Percentiles rank a stretch among this genome's conserved stretches.
Conservation (phyloP, 2,797 vertebrate species). For the Coracias cyanogaster region DNA sequence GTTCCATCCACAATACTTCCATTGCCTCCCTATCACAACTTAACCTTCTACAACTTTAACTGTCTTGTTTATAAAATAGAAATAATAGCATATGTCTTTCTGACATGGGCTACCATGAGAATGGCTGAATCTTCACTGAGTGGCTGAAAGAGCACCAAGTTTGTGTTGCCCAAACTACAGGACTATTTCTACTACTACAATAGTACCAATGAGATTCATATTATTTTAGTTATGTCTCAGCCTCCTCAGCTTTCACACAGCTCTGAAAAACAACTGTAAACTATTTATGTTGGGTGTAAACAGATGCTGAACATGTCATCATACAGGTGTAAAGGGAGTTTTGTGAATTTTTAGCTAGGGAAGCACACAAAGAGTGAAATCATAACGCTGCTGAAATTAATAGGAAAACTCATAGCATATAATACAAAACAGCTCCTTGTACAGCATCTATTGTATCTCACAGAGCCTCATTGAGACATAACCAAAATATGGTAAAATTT, state of each 20-base stretch:
- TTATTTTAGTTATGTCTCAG: not conserved
- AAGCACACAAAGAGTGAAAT: not conserved
- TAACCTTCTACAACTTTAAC: not conserved
- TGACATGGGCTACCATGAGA: not conserved
- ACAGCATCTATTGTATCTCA: not conserved
- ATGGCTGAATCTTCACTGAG: not conserved
- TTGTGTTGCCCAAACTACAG: not conserved
- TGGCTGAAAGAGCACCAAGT: not conserved
- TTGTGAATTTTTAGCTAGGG: not conserved
- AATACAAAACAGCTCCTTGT: not conserved
- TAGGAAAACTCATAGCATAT: not conserved
- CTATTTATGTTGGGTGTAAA: not conserved
- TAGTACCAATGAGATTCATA: not conserved
- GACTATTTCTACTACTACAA: not conserved
- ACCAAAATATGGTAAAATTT: slow-evolving; percentile 57
- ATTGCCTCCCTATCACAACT: not conserved
- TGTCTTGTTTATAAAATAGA: not conserved
- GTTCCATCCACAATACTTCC: not conserved
- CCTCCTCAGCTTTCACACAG: not conserved
- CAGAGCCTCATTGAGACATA: not conserved
- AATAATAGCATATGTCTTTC: not conserved
- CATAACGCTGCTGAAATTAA: not conserved
- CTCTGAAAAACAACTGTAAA: not conserved
- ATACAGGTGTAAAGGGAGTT: not conserved
- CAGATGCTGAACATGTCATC: not conserved